Percentiles rank a stretch among this genome's conserved stretches.
phyloP scores from a whole-genome alignment of 1,140 invertebrate genomes.

The Saccostrea glomerata region DNA sequence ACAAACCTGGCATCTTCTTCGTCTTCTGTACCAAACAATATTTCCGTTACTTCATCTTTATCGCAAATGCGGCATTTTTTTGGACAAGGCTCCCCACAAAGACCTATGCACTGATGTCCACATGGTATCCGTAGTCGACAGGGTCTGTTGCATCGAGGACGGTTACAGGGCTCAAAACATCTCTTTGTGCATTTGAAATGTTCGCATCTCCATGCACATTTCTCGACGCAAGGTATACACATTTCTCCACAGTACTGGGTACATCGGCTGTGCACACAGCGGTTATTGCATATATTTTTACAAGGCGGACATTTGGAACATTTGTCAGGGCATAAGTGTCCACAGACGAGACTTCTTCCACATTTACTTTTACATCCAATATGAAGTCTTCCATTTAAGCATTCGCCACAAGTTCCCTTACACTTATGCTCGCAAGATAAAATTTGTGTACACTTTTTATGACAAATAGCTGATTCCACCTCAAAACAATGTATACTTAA shows the following conservation, averaged over 20 bases:
- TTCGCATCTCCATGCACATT: constrained; percentile 77
- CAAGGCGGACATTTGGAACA: constrained; percentile 83
- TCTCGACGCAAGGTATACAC: constrained; percentile 83
- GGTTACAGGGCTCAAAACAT: constrained; percentile 83
- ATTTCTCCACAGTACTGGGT: constrained; percentile 82
- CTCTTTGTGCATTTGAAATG: constrained; percentile 82
- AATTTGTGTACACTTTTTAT: constrained; percentile 46
- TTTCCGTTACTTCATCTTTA: constrained; percentile 80
- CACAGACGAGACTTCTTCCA: constrained; percentile 75
- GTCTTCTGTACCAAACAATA: constrained; percentile 81
- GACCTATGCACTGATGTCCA: constrained; percentile 83
- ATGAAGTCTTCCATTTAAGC: constrained; percentile 84
- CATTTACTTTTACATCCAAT: constrained; percentile 72
- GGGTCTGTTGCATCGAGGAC: constrained; percentile 57
- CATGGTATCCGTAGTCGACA: constrained; percentile 78
- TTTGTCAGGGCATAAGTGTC: constrained; percentile 73
- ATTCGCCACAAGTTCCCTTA: constrained; percentile 75
- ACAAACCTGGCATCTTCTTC: constrained; percentile 70
- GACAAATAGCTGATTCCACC: constrained; percentile 54
- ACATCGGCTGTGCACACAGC: constrained; percentile 82
- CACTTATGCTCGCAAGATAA: constrained; percentile 70
- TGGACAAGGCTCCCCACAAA: constrained; percentile 84
- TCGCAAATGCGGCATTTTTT: constrained; percentile 64
- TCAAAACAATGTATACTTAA: constrained; percentile 67
- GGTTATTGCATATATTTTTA: constrained; percentile 81